Base-by-base conservation (phyloP, 2,797 vertebrate genomes). In the Chromobotia macracanthus region DNA sequence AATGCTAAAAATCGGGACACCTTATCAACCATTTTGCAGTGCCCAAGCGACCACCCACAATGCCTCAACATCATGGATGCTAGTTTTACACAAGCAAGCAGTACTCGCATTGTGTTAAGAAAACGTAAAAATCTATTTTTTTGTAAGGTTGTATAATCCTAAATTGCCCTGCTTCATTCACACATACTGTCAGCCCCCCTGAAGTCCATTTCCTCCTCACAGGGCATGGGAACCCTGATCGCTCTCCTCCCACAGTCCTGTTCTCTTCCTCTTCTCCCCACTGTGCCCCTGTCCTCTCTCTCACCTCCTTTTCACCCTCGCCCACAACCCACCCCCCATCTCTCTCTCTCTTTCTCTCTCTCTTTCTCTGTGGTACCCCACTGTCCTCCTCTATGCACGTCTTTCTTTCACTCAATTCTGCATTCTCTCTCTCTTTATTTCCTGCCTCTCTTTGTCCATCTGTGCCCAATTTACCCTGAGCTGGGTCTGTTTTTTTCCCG, bases 401-500 rank as follows among this genome's bases (percentile, higher is more conserved):
- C 48, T 83, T 72, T 84, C 70, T 68, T 16, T 23, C 65, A 78
- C 83, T 79, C 63, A 82, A 80, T 79, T 68, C 83, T 63, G n/a
- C 2, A 70, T 82, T 87, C 85, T 88, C 86, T 90, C 80, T 85
- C 77, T 4, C 84, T 89, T 88, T 90, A 90, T 92, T 92, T 92
- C 90, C 91, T 93, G 88, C 87, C 88, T 92, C 64, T 41, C 66
- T 77, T 68, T 83, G 80, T 91, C 94, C 96, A 97, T 97, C 95
- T 98, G 96, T 96, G 94, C 95, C 95, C 95, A 96, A 96, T 98
- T 97, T 96, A 94, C 92, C 86, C 92, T 74, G 89, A 92, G 92
- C 92, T 91, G 91, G 86, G 93, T 91, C 91, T 92, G 91, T 91
- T 92, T 94, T 90, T 90, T 94, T 93, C 93, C 90, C 83, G 93